Percentiles rank a stretch among this genome's conserved stretches.
These are phyloP conservation scores for Philopedon plagiatum DNA, from an alignment of 2,888 invertebrate species.

Conservation along the genomic window DNA sequence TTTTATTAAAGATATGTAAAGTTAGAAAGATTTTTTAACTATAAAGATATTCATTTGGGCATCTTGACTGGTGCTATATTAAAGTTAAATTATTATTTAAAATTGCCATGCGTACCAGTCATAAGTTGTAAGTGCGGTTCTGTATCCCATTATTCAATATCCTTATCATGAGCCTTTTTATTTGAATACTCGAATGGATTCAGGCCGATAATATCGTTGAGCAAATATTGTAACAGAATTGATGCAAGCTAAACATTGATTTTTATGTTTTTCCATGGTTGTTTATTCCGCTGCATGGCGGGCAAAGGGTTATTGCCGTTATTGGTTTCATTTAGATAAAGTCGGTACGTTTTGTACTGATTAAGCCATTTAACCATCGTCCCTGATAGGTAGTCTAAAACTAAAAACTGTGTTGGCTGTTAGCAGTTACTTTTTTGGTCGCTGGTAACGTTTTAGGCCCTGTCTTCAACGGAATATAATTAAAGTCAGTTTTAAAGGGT, in stretches of 20 bases:
- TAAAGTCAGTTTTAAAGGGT: no score
- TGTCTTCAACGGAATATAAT: no score
- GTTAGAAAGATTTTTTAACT: no score
- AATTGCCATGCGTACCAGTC: no score
- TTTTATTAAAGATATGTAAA: no score
- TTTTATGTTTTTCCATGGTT: constrained; percentile 6
- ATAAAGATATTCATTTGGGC: no score
- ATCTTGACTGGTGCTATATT: no score
- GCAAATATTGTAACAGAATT: constrained; percentile 7
- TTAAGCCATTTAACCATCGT: not conserved
- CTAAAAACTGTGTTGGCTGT: no score
- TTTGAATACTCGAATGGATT: constrained; percentile 22
- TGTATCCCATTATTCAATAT: constrained; percentile 3
- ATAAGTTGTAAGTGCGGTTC: not conserved
- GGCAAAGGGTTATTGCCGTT: not conserved
- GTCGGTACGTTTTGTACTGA: not conserved
- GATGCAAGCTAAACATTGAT: constrained; percentile 17
- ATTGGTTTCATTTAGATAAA: constrained; percentile 8
- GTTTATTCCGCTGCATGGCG: not conserved
- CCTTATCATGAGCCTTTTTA: not conserved
- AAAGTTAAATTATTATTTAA: no score
- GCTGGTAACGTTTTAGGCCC: no score
- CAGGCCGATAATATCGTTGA: constrained; percentile 6
- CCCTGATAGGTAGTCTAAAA: not conserved
- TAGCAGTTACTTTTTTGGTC: no score